A percentile compares a stretch with the other conserved stretches of the same genome.
Conservation (phyloP, 2,113 vertebrate genomes). For the Macquaria australasica region DNA sequence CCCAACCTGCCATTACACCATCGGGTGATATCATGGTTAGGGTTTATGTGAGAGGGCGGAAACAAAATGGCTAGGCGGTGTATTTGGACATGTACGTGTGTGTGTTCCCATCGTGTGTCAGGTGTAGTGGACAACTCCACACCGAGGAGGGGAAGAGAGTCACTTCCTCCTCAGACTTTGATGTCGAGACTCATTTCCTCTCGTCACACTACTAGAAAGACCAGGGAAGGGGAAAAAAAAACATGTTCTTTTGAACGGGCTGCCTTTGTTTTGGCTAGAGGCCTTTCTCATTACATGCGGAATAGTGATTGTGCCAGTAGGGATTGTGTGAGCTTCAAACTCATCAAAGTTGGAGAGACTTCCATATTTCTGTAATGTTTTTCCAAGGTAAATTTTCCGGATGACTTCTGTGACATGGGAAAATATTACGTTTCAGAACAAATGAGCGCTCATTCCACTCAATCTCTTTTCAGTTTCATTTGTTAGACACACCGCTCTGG, state of each 20-base stretch:
- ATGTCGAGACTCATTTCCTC: constrained; percentile 79
- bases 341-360: constrained; percentile 51
- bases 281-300: constrained; percentile 67
- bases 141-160: constrained; percentile 63
- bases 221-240: constrained; percentile 36
- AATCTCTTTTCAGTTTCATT: constrained; percentile 41
- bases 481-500: constrained; percentile 29
- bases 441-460: constrained; percentile 37
- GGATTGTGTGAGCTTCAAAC: constrained; percentile 60
- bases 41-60: constrained; percentile 23
- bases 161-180: constrained; percentile 76
- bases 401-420: constrained; percentile 63
- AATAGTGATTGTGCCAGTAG: constrained; percentile 55
- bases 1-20: constrained; percentile 49
- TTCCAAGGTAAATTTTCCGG: constrained; percentile 56
- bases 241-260: constrained; percentile 52
- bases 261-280: constrained; percentile 76
- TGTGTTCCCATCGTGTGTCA: constrained; percentile 53
- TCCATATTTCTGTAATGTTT: constrained; percentile 57
- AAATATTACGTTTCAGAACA: constrained; percentile 61
- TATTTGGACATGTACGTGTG: constrained; percentile 7
- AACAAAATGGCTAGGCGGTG: constrained; percentile 13
- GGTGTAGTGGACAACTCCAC: constrained; percentile 62
- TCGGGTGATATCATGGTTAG: constrained; percentile 52
- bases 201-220: constrained; percentile 68